Base-by-base conservation (phyloP, 2,888 invertebrate genomes). In the Bellardia pandia region DNA sequence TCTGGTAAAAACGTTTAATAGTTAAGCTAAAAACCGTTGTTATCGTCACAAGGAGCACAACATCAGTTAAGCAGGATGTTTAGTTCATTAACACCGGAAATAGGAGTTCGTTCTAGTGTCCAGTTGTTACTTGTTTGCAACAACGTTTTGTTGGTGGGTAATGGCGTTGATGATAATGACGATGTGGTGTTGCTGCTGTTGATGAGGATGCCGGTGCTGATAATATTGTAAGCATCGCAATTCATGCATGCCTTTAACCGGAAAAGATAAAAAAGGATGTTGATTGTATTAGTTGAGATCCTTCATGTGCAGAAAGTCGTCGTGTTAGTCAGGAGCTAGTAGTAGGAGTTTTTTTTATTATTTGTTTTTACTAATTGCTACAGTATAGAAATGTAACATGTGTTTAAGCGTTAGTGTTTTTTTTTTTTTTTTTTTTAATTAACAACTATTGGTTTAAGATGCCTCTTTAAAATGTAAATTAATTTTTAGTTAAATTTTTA, bases 1-100 rank as follows among this genome's bases (percentile, higher is more conserved):
- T 75, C 30, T 88, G 60, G 13, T 62, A 66, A 78, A 71, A 66
- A 58, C 60, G 72, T 85, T 76, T 75, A 85, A 85, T 85, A 69
- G 85, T 80, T 85, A 71, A 79, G 62, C 79, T 80, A 30, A 69
- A 85, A 75, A 75, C 79, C 16, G 85, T 80, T 85, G 75, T 80
- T 85, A 75, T 75, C 75, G 42, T 74, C 68, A 75, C 74, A 71
- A 72, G 71, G 30, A 62, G 42, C 14, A 51, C 75, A 74, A 56
- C 74, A 71, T 45, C 66, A 74, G 85, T 53, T 64, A 64, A 77
- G 76, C 86, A 85, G 89, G 89, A 89, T 86, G 89, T 89, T 86
- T 88, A 85, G 89, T 89, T 89, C 89, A 89, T 88, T 89, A 88
- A 89, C 88, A 88, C 89, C 89, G 89, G 89, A 89, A 87, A 88